Conservation (phyloP, 2,113 vertebrate species). For the Mesembrinibis cayennensis region DNA sequence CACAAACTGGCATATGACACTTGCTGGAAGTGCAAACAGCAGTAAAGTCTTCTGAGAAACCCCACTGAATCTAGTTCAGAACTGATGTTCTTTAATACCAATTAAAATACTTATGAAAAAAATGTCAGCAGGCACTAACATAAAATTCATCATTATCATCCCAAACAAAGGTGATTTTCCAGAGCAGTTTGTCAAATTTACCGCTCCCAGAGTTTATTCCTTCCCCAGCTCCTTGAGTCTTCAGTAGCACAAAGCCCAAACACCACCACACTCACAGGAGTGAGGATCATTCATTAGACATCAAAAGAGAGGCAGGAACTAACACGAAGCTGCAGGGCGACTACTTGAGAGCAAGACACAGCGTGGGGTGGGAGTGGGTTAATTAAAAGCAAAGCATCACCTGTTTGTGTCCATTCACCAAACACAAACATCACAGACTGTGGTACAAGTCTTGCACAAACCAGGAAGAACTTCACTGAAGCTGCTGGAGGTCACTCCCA, state of each 20-base stretch:
- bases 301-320: background rate
- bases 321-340: background rate
- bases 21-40: background rate
- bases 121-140: background rate
- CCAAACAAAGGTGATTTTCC: background rate
- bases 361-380: background rate
- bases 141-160: background rate
- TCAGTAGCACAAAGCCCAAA: background rate
- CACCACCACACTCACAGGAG: background rate
- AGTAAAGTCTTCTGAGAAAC: background rate
- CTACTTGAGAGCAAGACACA: background rate
- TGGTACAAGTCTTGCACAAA: background rate
- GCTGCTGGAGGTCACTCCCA: background rate
- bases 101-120: background rate
- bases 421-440: background rate
- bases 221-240: background rate
- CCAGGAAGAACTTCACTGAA: background rate
- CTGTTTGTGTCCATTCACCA: background rate
- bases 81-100: background rate
- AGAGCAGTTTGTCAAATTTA: background rate
- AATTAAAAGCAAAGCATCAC: background rate
- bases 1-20: background rate
- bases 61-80: background rate
- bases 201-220: background rate
- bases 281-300: accelerated